These are phyloP conservation scores for Epirrita christyi DNA, from an alignment of 2,888 invertebrate genomes.

Conservation along the genomic window DNA sequence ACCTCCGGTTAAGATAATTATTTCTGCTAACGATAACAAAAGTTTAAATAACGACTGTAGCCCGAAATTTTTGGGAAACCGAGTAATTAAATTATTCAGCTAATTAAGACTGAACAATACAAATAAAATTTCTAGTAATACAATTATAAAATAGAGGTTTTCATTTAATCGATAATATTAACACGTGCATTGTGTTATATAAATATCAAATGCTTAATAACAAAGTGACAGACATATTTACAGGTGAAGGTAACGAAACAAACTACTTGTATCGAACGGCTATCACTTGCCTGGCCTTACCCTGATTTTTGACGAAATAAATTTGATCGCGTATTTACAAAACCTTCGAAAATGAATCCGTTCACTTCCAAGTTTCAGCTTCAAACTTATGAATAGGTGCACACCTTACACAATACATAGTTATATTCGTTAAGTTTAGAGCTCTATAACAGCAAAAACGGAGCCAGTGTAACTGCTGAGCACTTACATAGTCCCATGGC, in stretches of 20 bases:
- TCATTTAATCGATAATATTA: conserved; percentile 10
- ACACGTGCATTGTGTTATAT: conserved; percentile 39
- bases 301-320: conserved; percentile 59
- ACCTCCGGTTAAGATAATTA: conserved; percentile 40
- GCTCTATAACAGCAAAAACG: conserved; percentile 1
- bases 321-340: conserved; percentile 51
- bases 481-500: too few relatives aligned
- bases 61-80: conserved; percentile 31
- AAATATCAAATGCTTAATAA: conserved; percentile 46
- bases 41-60: conserved; percentile 10
- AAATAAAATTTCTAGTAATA: not conserved
- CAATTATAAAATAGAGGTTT: not conserved
- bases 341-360: conserved; percentile 55
- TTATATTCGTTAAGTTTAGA: not conserved
- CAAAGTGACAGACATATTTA: conserved; percentile 46
- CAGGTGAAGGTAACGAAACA: conserved; percentile 54
- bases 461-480: too few relatives aligned
- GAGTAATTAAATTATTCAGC: conserved; percentile 5
- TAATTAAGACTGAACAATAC: conserved; percentile 2
- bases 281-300: conserved; percentile 66
- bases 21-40: conserved; percentile 37
- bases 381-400: not conserved
- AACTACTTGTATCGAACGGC: conserved; percentile 50
- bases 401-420: too few relatives aligned
- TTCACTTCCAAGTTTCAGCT: conserved; percentile 57